Conservation (phyloP, 2,797 vertebrate genomes). For the Channallabes apus region DNA sequence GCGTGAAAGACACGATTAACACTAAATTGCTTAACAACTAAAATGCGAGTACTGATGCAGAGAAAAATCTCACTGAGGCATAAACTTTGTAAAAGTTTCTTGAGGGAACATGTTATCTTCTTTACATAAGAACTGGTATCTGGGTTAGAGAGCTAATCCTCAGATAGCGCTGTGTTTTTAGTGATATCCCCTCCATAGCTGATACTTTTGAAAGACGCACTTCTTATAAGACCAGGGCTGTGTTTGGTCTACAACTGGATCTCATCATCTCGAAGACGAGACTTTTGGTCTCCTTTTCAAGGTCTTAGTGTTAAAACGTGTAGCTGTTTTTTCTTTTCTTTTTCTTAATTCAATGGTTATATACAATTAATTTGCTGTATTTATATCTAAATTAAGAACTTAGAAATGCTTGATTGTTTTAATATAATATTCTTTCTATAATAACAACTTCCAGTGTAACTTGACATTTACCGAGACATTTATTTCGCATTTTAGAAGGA, state of each 20-base stretch:
- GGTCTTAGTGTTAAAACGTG: slow-evolving; percentile 20
- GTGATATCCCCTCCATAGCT: slow-evolving; percentile 9
- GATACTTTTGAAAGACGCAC: background rate
- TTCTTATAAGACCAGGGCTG: slow-evolving; percentile 1
- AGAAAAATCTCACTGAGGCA: background rate
- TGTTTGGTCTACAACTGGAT: slow-evolving; percentile 49
- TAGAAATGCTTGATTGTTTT: background rate
- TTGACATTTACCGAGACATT: background rate
- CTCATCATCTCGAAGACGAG: background rate
- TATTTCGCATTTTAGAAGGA: background rate
- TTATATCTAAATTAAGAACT: background rate
- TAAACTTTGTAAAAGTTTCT: background rate
- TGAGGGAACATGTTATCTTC: slow-evolving; percentile 13
- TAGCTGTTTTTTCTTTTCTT: too few species aligned
- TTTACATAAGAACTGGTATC: background rate
- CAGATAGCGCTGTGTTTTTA: slow-evolving; percentile 32
- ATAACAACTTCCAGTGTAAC: background rate
- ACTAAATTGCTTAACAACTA: background rate
- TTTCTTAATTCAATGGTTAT: background rate
- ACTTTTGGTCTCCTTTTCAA: slow-evolving; percentile 45
- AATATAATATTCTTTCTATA: background rate
- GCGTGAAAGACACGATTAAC: background rate
- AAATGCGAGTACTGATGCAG: slow-evolving; percentile 13
- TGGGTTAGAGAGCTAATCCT: background rate
- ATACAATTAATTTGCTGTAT: background rate